Base-by-base conservation (phyloP, 2,797 vertebrate genomes). In the Benthosema pterotum region DNA sequence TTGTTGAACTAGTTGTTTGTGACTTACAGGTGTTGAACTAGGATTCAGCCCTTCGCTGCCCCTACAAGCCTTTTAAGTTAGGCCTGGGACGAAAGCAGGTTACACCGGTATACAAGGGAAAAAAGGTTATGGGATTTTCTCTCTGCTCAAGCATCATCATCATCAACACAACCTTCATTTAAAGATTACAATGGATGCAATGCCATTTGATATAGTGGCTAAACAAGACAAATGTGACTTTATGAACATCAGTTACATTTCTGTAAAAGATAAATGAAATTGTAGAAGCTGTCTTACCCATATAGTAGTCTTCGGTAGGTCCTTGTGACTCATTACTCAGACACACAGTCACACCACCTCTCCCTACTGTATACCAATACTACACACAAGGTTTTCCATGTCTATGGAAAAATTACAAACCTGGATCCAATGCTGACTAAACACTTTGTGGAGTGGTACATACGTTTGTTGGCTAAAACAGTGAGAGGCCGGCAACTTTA, bases 71-170 rank as follows among this genome's bases (percentile, higher is more conserved):
- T 97, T 97, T 92, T 87, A 85, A 96, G 95, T 96, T 98, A 99
- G 96, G 96, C 95, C 97, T 99, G 97, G 96, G 97, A 98, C 97
- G 97, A 98, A 96, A 99, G 96, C 96, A 98, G 95, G 97, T 99
- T 95, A 94, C 94, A 98, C 92, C 92, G 91, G 94, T 99, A 96
- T 95, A 97, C 94, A 97, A 93, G 82, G 90, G 78, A 75, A 87
- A 89, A 91, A 86, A 84, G 63, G 72, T 88, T 85, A 93, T 87
- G 88, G 87, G 86, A 92, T 94, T 91, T 91, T 76, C 78, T 82
- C 82, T 89, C 7, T 86, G 54, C 86, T 90, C 78, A 71, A 84
- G 78, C 82, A 91, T 76, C 71, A 87, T 81, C 77, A 87, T 73
- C 12, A 72, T 60, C 42, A 79, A 79, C 84, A 81, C 57, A 91